phyloP scores from a whole-genome alignment of 2,113 vertebrate species.

The Brachyhypopomus occidentalis region DNA sequence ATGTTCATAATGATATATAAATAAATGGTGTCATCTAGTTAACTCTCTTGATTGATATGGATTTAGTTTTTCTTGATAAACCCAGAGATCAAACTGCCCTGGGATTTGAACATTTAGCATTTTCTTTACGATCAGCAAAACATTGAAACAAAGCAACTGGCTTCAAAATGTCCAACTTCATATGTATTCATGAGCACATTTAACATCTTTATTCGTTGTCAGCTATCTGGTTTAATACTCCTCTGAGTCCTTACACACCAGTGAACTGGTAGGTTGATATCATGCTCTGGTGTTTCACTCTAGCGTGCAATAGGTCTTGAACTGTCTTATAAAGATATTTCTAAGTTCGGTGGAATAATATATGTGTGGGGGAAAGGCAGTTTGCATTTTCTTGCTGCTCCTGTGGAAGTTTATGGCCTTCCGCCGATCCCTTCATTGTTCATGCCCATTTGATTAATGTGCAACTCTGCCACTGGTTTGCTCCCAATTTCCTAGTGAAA shows the following conservation, averaged over 20 bases:
- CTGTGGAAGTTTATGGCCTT: slow-evolving; percentile 1
- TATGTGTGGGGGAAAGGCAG: neutral
- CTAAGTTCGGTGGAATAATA: neutral
- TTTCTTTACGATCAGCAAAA: too few species aligned
- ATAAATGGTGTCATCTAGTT: too few species aligned
- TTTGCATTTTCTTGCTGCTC: neutral
- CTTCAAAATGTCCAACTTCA: too few species aligned
- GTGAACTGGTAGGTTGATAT: neutral
- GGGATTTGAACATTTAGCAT: too few species aligned
- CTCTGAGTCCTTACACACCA: neutral
- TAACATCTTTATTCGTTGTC: too few species aligned
- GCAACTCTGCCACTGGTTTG: neutral
- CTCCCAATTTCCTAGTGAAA: neutral
- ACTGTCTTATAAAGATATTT: neutral
- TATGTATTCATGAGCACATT: too few species aligned
- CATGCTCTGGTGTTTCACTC: neutral
- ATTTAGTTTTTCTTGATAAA: too few species aligned
- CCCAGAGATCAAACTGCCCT: too few species aligned
- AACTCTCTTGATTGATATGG: too few species aligned
- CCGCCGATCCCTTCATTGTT: neutral
- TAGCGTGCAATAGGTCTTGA: slow-evolving; percentile 1
- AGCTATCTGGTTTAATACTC: neutral
- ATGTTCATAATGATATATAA: too few species aligned
- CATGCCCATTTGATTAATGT: neutral
- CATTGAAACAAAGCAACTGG: too few species aligned